Conservation (phyloP, 2,888 invertebrate species). For the Malachius bipustulatus region DNA sequence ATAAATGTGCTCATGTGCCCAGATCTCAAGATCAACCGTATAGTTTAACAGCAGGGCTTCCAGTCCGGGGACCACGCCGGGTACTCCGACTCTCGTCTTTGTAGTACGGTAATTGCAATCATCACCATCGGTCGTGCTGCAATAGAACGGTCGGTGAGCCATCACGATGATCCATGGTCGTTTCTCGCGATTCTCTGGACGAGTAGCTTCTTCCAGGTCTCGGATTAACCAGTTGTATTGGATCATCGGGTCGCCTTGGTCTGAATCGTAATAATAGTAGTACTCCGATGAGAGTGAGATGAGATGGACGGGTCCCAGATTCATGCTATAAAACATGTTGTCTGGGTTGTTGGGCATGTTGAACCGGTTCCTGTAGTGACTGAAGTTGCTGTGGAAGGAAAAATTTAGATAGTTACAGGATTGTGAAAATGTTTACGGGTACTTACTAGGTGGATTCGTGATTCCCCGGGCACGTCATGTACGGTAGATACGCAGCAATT, state of each 20-base stretch:
- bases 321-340: conserved; percentile 73
- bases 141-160: conserved; percentile 70
- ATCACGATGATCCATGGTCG: conserved; percentile 64
- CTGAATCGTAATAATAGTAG: conserved; percentile 85
- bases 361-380: conserved; percentile 85
- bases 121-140: conserved; percentile 56
- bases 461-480: conserved; percentile 89
- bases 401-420: conserved; percentile 4
- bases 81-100: conserved; percentile 49
- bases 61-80: conserved; percentile 51
- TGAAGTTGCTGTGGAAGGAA: conserved; percentile 66
- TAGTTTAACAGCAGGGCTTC: conserved; percentile 77
- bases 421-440: background rate
- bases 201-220: conserved; percentile 66
- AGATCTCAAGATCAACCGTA: conserved; percentile 87
- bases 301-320: conserved; percentile 82
- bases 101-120: conserved; percentile 56
- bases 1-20: conserved; percentile 98
- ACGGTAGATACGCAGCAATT: conserved; percentile 80
- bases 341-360: conserved; percentile 72
- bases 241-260: conserved; percentile 61
- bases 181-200: conserved; percentile 58
- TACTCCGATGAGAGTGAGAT: conserved; percentile 88
- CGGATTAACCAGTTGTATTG: conserved; percentile 79
- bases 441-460: conserved; percentile 69